phyloP scores from a whole-genome alignment of 2,797 vertebrate genomes.

The Phrynocephalus guinanensis region DNA sequence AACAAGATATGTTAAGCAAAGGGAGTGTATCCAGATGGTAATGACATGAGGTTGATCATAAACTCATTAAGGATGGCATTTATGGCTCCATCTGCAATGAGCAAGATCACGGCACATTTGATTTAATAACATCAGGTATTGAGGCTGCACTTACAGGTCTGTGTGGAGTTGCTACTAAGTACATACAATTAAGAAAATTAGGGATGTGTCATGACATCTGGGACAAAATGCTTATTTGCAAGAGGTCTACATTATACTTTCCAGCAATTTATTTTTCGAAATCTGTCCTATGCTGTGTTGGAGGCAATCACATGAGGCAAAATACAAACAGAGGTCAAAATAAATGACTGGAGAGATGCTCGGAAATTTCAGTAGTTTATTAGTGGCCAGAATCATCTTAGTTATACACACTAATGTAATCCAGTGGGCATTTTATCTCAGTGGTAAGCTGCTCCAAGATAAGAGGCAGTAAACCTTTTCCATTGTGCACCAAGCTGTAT shows the following conservation, averaged over 20 bases:
- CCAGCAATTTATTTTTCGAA: not conserved
- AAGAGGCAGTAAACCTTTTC: too few species aligned
- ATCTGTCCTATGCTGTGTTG: not conserved
- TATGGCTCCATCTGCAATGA: not conserved
- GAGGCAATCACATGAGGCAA: not conserved
- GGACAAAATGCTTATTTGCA: not conserved
- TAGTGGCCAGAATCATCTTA: too few species aligned
- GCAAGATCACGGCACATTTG: not conserved
- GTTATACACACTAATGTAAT: too few species aligned
- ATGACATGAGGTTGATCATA: not conserved
- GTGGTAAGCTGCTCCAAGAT: too few species aligned
- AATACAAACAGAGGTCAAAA: not conserved
- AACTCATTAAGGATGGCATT: constrained; percentile 8
- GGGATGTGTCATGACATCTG: not conserved
- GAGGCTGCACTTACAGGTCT: not conserved
- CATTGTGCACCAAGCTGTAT: too few species aligned
- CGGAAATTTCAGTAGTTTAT: too few species aligned
- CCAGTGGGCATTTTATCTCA: too few species aligned
- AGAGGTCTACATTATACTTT: not conserved
- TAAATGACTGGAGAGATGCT: not conserved
- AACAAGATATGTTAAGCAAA: not conserved
- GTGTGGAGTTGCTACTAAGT: constrained; percentile 7
- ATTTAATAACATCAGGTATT: not conserved
- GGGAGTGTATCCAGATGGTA: not conserved
- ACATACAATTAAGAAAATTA: not conserved